Conservation (phyloP, 2,797 vertebrate genomes). For the Galaxias olidus region DNA sequence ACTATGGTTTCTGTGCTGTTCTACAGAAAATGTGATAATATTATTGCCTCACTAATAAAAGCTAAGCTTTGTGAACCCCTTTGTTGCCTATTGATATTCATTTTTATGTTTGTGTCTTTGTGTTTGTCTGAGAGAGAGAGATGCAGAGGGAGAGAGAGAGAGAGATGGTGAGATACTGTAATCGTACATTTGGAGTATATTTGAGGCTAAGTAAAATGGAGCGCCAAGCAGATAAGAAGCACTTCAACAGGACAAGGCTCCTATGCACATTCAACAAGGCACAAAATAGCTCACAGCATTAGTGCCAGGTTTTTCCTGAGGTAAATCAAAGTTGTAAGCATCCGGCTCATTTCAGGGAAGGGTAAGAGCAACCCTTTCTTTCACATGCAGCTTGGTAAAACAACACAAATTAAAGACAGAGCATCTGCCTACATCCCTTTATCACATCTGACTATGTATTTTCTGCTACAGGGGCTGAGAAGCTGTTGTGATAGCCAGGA, state of each 20-base stretch:
- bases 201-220: constrained; percentile 37
- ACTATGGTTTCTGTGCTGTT: constrained; percentile 67
- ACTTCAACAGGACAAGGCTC: constrained; percentile 49
- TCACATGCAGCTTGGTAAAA: constrained; percentile 35
- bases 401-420: constrained; percentile 25
- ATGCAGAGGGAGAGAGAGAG: constrained; percentile 26
- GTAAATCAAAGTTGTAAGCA: constrained; percentile 56
- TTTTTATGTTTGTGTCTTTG: too few species aligned
- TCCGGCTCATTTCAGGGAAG: constrained; percentile 49
- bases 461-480: too few species aligned
- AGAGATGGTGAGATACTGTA: not conserved
- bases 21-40: constrained; percentile 57
- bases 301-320: constrained; percentile 70
- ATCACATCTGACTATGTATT: constrained; percentile 11
- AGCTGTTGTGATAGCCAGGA: too few species aligned
- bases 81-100: too few species aligned
- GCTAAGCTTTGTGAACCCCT: too few species aligned
- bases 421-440: constrained; percentile 33
- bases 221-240: constrained; percentile 30
- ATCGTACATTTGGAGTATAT: constrained; percentile 23
- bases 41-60: constrained; percentile 53
- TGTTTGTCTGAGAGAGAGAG: too few species aligned
- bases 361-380: constrained; percentile 40
- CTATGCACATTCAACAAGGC: constrained; percentile 70
- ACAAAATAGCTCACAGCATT: constrained; percentile 55